Evolutionary conservation across 2,113 vertebrate species (phyloP).

Genomic region (Cyrtonyx montezumae): DNA sequence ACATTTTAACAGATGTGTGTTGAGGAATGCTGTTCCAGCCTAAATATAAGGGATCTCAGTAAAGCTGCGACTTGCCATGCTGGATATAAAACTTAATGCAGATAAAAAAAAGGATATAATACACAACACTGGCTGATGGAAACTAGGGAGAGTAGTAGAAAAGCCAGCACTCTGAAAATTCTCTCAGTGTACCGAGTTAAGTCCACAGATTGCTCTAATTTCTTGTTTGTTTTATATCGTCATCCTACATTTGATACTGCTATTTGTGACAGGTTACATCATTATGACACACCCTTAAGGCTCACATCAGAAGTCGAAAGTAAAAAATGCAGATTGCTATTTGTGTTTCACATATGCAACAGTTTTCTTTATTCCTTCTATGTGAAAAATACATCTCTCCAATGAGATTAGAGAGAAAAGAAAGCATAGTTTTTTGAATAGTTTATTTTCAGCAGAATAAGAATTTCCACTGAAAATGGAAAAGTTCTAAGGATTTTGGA

Average conservation of each 20-base stretch:
- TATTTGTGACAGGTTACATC: background rate
- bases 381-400: background rate
- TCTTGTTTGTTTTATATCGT: background rate
- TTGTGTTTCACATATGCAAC: background rate
- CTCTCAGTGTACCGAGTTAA: background rate
- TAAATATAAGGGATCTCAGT: background rate
- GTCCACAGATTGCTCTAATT: background rate
- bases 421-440: background rate
- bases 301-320: background rate
- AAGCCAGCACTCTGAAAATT: background rate
- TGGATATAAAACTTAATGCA: background rate
- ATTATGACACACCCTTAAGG: background rate
- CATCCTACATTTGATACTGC: background rate
- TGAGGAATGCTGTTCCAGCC: background rate
- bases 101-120: background rate
- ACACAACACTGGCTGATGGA: rapidly evolving
- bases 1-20: background rate
- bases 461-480: background rate
- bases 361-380: background rate
- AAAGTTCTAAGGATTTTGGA: background rate
- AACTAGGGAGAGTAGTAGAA: background rate
- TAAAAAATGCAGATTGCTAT: background rate
- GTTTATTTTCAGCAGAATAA: background rate
- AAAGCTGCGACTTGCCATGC: background rate
- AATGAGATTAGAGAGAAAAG: background rate